Evolutionary conservation across 2,113 vertebrate genomes (phyloP).

Genomic region (Hiodon alosoides): DNA sequence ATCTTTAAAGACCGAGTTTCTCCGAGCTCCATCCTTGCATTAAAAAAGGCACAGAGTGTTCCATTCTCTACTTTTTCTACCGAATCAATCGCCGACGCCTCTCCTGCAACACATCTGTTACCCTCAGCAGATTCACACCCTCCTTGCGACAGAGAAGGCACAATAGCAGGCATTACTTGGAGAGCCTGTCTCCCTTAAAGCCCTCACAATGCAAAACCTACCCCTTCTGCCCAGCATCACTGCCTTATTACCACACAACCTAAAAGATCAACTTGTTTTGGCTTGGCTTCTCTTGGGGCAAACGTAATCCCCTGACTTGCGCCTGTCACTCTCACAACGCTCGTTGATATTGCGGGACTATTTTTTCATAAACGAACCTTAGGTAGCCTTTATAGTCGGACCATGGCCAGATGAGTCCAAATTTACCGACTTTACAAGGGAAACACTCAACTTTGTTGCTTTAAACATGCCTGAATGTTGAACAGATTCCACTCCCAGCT

Average conservation of each 20-base stretch:
- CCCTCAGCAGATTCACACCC: conserved; percentile 21
- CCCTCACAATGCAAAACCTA: not conserved
- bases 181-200: conserved; percentile 23
- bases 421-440: conserved; percentile 15
- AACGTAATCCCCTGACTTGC: not conserved
- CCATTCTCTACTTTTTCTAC: not conserved
- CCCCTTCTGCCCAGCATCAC: not conserved
- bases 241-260: not conserved
- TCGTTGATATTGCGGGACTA: too few relatives aligned
- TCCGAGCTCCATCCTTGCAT: not conserved
- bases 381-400: not conserved
- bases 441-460: not conserved
- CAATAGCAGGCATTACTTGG: conserved; percentile 21
- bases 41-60: not conserved
- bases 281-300: too few relatives aligned
- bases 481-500: too few relatives aligned
- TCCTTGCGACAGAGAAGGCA: not conserved
- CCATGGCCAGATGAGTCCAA: not conserved
- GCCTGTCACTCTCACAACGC: not conserved
- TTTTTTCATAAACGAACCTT: too few relatives aligned
- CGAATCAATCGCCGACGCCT: conserved; percentile 1
- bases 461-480: not conserved
- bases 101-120: conserved; percentile 16
- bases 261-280: too few relatives aligned
- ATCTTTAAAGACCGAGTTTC: conserved; percentile 2